Evolutionary conservation across 2,797 vertebrate species (phyloP).

Genomic region (Podarcis lilfordi): DNA sequence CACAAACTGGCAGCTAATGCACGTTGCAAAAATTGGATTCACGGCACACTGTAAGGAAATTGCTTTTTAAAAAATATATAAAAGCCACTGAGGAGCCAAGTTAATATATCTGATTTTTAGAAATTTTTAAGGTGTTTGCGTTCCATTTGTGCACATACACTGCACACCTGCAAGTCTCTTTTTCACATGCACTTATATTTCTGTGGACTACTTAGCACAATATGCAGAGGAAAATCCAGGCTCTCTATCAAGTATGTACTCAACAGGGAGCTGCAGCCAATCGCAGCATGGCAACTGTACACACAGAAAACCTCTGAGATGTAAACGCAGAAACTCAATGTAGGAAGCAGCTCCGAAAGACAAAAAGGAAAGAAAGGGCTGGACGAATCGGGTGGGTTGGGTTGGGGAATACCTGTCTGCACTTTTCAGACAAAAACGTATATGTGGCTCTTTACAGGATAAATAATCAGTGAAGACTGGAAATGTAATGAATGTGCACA

Average conservation of each 20-base stretch:
- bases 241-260: neutral
- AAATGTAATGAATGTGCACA: neutral
- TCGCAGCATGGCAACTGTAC: neutral
- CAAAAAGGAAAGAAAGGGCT: neutral
- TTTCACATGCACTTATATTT: neutral
- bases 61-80: neutral
- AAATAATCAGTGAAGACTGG: neutral
- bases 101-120: neutral
- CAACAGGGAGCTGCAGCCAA: neutral
- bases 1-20: slow-evolving; percentile 39
- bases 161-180: neutral
- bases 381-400: neutral
- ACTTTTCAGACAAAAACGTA: neutral
- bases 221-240: neutral
- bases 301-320: neutral
- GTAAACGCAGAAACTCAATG: neutral
- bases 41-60: slow-evolving; percentile 20
- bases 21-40: slow-evolving; percentile 25
- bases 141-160: neutral
- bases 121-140: neutral
- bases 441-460: neutral
- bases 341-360: neutral
- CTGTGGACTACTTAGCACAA: neutral
- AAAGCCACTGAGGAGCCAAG: slow-evolving; percentile 32
- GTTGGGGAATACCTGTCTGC: neutral